Evolutionary conservation across 2,113 vertebrate genomes (phyloP).

Genomic region (Malurus alboscapulatus): DNA sequence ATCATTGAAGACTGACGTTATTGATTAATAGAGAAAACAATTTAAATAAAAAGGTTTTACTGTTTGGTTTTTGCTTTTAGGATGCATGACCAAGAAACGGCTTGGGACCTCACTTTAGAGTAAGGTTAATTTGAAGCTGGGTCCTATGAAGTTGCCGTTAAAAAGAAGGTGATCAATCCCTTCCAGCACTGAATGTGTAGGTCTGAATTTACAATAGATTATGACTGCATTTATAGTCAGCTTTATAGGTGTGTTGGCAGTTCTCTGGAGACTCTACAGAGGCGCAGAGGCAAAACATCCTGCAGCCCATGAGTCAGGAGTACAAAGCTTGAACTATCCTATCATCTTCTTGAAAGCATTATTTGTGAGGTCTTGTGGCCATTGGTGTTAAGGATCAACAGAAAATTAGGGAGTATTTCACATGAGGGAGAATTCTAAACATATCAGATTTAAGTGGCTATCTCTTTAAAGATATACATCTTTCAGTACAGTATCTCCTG

Average conservation of each 20-base stretch:
- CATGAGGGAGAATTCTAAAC: slow-evolving; percentile 12
- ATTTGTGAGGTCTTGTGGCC: slow-evolving; percentile 30
- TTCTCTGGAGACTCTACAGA: background rate
- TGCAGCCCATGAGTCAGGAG: background rate
- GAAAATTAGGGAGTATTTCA: slow-evolving; percentile 30
- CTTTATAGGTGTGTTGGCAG: background rate
- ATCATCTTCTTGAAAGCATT: background rate
- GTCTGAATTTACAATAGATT: background rate
- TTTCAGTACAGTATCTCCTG: background rate
- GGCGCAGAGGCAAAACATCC: background rate
- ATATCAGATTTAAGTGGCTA: slow-evolving; percentile 33
- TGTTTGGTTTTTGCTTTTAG: background rate
- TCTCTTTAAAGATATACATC: slow-evolving; percentile 24
- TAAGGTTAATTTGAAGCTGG: background rate
- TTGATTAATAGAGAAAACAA: background rate
- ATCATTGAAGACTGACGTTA: background rate
- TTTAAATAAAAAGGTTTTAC: background rate
- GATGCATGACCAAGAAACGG: background rate
- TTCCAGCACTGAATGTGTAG: background rate
- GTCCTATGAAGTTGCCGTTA: background rate
- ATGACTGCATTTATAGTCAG: background rate
- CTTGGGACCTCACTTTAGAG: background rate
- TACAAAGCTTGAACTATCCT: background rate
- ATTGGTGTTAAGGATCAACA: slow-evolving; percentile 7
- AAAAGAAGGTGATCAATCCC: background rate